A percentile compares a stretch with the other conserved stretches of the same genome.
Conservation (phyloP, 1,140 invertebrate species). For the Zaprionus inermis region DNA sequence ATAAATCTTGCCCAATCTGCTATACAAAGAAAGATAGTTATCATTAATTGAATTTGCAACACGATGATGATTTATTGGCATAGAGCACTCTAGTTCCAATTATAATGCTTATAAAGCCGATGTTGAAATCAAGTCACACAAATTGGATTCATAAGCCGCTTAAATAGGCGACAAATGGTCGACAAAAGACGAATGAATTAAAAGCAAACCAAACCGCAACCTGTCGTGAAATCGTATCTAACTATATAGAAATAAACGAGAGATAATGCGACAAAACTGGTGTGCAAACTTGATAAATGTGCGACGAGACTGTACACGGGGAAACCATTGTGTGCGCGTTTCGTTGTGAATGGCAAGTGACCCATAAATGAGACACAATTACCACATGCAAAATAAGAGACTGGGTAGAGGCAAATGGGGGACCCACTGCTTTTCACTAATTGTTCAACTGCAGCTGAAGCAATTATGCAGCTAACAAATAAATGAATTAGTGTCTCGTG, state of each 20-base stretch:
- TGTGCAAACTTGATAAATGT: conserved; percentile 33
- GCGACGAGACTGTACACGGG: background rate
- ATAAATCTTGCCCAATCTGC: conserved; percentile 17
- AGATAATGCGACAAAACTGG: background rate
- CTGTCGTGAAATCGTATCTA: background rate
- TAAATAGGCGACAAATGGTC: conserved; percentile 26
- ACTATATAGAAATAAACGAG: background rate
- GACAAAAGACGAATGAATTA: conserved; percentile 39
- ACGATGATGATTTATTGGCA: conserved; percentile 41
- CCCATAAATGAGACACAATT: conserved; percentile 19
- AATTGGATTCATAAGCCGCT: conserved; percentile 37
- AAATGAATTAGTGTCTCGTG: conserved; percentile 37
- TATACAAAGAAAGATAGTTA: conserved; percentile 16
- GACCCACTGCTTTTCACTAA: conserved; percentile 33
- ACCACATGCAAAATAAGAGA: conserved; percentile 9
- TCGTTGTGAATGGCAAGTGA: conserved; percentile 28
- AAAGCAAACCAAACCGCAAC: background rate
- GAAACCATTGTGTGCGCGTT: background rate
- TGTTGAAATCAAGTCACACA: conserved; percentile 36
- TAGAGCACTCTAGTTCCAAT: conserved; percentile 43
- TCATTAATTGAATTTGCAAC: conserved; percentile 36
- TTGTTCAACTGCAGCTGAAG: conserved; percentile 42
- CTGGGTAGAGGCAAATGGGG: background rate
- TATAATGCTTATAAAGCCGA: conserved; percentile 32
- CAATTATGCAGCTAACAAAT: conserved; percentile 42